Evolutionary conservation across 2,113 vertebrate species (phyloP).

Genomic region (Phaethornis superciliosus): DNA sequence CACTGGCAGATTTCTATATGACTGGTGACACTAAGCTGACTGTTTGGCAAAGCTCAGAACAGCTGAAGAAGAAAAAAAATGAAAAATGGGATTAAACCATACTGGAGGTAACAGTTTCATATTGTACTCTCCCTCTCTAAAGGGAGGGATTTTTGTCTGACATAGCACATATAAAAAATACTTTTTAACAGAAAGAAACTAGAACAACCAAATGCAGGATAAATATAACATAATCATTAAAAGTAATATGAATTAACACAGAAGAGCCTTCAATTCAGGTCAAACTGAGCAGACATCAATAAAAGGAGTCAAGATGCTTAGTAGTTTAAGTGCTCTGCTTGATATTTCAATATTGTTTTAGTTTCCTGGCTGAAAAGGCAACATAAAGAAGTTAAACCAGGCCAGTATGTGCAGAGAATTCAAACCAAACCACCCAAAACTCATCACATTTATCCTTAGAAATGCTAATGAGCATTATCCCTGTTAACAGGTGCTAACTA

Average conservation of each 20-base stretch:
- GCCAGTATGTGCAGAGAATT: neutral
- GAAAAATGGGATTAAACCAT: neutral
- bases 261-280: neutral
- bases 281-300: neutral
- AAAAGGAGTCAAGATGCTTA: neutral
- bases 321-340: neutral
- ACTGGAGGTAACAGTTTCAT: neutral
- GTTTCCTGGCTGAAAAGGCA: neutral
- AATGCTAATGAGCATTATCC: neutral
- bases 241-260: neutral
- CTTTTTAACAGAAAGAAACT: neutral
- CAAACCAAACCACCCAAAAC: neutral
- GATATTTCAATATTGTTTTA: neutral
- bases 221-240: neutral
- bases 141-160: neutral
- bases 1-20: neutral
- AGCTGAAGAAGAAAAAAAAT: neutral
- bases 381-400: neutral
- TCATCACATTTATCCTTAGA: neutral
- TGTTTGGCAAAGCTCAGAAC: neutral
- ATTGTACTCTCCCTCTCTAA: neutral
- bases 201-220: neutral
- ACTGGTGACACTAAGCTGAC: conserved; percentile 12
- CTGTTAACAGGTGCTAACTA: neutral
- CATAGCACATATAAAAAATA: neutral